These are phyloP conservation scores for Patella depressa DNA, from an alignment of 2,888 invertebrate species.

Conservation along the genomic window DNA sequence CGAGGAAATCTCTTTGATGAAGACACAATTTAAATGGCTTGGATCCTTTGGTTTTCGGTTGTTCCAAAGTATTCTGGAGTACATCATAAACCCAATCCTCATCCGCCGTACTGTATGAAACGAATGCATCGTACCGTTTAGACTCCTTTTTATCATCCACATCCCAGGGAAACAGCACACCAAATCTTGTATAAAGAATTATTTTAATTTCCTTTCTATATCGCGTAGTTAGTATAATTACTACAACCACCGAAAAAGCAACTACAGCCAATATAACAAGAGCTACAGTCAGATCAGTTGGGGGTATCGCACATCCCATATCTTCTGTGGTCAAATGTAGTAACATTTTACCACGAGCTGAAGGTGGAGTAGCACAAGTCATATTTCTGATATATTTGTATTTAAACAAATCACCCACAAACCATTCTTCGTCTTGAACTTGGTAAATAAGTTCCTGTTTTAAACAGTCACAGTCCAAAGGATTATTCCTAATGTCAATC, in stretches of 20 bases:
- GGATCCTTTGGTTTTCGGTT: constrained; percentile 79
- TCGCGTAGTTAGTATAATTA: constrained; percentile 26
- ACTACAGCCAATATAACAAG: constrained; percentile 22
- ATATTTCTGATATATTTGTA: constrained; percentile 42
- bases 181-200: constrained; percentile 55
- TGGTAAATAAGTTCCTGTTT: constrained; percentile 17
- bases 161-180: constrained; percentile 54
- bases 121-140: constrained; percentile 83
- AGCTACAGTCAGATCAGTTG: neutral
- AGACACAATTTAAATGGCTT: constrained; percentile 64
- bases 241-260: constrained; percentile 18
- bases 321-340: constrained; percentile 25
- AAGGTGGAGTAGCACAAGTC: constrained; percentile 37
- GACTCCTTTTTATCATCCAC: constrained; percentile 9
- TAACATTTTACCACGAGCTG: constrained; percentile 31
- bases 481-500: constrained; percentile 50
- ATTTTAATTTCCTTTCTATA: constrained; percentile 45
- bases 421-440: constrained; percentile 18
- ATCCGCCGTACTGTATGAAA: constrained; percentile 90
- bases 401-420: constrained; percentile 23
- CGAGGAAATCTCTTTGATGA: constrained; percentile 42
- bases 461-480: constrained; percentile 49
- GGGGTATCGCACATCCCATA: constrained; percentile 25
- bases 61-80: constrained; percentile 84
- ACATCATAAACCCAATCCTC: constrained; percentile 88